Base-by-base conservation (phyloP, 2,113 vertebrate species). In the Malurus alboscapulatus region DNA sequence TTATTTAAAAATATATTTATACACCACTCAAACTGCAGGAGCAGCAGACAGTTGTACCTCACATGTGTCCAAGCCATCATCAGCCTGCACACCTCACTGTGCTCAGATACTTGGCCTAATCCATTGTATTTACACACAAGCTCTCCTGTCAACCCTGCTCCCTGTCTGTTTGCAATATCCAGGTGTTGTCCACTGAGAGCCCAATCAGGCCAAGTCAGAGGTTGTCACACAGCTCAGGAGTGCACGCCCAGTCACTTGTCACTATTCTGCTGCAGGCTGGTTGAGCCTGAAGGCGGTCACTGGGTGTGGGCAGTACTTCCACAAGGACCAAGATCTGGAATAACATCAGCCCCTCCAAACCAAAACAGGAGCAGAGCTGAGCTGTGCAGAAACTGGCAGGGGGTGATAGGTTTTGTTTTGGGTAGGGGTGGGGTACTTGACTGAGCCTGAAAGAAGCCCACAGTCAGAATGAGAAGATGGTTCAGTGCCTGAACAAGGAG, bases 281-380 rank as follows among this genome's bases (percentile, higher is more conserved):
- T 25, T 12, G 50, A 90, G 54, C 48, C 51, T 53, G 24, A 84
- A 42, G 3, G 2, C 2, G 0, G 14, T 16, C 9, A 0, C 34
- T 69, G 92, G 87, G 80, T n/a, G 68, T 62, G 77, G 67, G 72
- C 38, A 84, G 82, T 0, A 0, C 50, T 76, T 51, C 24, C 24
- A 32, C 3, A 25, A 69, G 63, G 81, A n/a, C 2, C 4, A 58
- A 63, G 84, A 84, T 53, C 69, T 91, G 77, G 47, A 93, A 87
- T 26, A 94, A 87, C 66, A 92, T 62, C 87, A 94, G 81, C 81
- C 40, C 74, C 92, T 92, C 87, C 71, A 91, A 94, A 91, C 14
- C 69, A 87, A 91, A 95, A 91, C 57, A 91, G 24, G 16, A 87
- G 61, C 73, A 81, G 17, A 88, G 62, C 66, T 67, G 42, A 76